These are phyloP conservation scores for Catagonus wagneri DNA, from an alignment of 2,113 vertebrate genomes.

Conservation along the genomic window DNA sequence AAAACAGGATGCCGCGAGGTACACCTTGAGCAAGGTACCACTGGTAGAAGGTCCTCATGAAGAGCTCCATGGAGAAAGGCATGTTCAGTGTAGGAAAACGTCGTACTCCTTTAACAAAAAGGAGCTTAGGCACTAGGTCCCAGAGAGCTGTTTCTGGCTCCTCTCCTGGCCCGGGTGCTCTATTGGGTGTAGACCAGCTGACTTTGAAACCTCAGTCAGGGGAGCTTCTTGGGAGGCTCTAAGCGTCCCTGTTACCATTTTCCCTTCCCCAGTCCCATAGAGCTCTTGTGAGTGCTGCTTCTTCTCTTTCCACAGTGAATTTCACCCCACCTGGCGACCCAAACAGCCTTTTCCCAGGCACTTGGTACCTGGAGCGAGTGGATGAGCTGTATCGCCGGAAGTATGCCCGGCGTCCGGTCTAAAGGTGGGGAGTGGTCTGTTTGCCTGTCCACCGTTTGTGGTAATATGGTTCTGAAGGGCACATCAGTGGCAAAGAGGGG, in stretches of 20 bases:
- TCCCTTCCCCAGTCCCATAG: accelerated
- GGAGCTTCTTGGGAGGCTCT: neutral
- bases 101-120: neutral
- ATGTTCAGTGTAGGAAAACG: neutral
- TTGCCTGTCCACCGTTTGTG: neutral
- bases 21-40: neutral
- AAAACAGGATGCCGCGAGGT: neutral
- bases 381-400: conserved; percentile 86
- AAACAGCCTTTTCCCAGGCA: conserved; percentile 87
- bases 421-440: conserved; percentile 4
- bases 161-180: neutral
- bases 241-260: too few species aligned
- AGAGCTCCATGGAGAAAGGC: neutral
- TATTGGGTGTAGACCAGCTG: accelerated
- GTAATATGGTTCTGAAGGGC: neutral
- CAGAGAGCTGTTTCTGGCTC: too few species aligned
- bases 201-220: accelerated
- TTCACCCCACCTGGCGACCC: conserved; percentile 85
- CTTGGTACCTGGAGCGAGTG: conserved; percentile 88
- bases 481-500: neutral
- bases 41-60: neutral
- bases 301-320: conserved; percentile 77
- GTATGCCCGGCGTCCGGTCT: conserved; percentile 84
- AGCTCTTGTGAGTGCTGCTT: neutral
- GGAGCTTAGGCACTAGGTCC: neutral